A percentile compares a stretch with the other conserved stretches of the same genome.
Conservation (phyloP, 1,140 invertebrate species). For the Drosophila cardini region DNA sequence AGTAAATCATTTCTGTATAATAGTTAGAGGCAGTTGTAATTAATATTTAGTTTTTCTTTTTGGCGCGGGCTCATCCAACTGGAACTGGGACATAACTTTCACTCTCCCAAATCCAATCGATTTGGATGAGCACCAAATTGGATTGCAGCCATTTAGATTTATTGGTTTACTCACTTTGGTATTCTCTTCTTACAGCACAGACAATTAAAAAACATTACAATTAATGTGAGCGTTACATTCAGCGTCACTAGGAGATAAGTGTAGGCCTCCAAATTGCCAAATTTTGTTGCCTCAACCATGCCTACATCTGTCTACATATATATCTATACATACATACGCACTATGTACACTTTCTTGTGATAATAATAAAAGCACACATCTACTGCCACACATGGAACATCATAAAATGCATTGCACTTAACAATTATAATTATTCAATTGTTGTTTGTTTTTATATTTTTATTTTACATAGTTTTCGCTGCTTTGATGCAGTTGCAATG, state of each 20-base stretch:
- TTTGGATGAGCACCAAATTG: not conserved
- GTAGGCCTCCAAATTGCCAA: constrained; percentile 65
- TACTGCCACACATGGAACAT: constrained; percentile 10
- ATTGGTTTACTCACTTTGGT: constrained; percentile 77
- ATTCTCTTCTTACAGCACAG: constrained; percentile 80
- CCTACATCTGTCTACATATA: constrained; percentile 39
- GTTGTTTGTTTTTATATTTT: constrained; percentile 19
- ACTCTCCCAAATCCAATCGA: not conserved
- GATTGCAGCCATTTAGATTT: not conserved
- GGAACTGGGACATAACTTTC: constrained; percentile 49
- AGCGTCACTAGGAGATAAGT: constrained; percentile 70
- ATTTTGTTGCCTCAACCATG: constrained; percentile 65
- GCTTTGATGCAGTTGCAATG: constrained; percentile 46
- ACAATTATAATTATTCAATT: constrained; percentile 37
- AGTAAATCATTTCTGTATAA: constrained; percentile 85
- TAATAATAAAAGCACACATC: constrained; percentile 24
- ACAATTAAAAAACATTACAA: constrained; percentile 82
- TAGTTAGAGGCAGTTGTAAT: constrained; percentile 30
- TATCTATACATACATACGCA: constrained; percentile 42
- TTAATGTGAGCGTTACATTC: constrained; percentile 64
- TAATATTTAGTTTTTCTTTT: constrained; percentile 33
- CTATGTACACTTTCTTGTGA: constrained; percentile 46
- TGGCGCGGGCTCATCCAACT: constrained; percentile 62
- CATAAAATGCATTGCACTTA: constrained; percentile 46
- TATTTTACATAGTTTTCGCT: constrained; percentile 40